Percentiles rank a stretch among this genome's conserved stretches.
Evolutionary conservation across 2,888 invertebrate species (phyloP).

Genomic region (Drosophila meridiana): DNA sequence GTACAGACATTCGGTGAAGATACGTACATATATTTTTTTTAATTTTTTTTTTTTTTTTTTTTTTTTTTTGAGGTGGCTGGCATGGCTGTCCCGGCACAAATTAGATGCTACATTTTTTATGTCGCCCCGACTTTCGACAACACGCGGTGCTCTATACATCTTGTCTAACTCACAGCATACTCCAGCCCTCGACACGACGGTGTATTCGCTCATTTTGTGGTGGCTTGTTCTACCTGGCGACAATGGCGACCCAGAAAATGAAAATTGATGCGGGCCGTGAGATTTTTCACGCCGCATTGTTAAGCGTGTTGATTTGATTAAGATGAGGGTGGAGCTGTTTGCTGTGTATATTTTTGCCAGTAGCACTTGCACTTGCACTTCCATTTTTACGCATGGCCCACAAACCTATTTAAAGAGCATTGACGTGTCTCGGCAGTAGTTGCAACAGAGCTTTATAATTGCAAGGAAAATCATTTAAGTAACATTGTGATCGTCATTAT

Average conservation of each 20-base stretch:
- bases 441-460: conserved; percentile 32
- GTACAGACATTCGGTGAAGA: no score
- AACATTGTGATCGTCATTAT: conserved; percentile 21
- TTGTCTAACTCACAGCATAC: conserved; percentile 33
- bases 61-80: background rate
- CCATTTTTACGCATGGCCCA: conserved; percentile 37
- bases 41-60: background rate
- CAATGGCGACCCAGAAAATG: conserved; percentile 52
- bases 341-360: conserved; percentile 1
- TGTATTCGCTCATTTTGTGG: conserved; percentile 15
- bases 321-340: conserved; percentile 21
- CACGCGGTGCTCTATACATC: conserved; percentile 26
- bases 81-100: conserved; percentile 55
- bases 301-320: conserved; percentile 72
- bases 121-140: conserved; percentile 30
- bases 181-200: background rate
- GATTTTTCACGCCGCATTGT: conserved; percentile 73
- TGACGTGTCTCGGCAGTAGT: conserved; percentile 43
- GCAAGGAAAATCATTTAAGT: conserved; percentile 22
- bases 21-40: background rate
- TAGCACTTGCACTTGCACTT: conserved; percentile 29
- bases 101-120: conserved; percentile 74
- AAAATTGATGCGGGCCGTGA: conserved; percentile 68
- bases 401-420: conserved; percentile 67
- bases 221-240: conserved; percentile 33